A percentile compares a stretch with the other conserved stretches of the same genome.
Conservation (phyloP, 1,140 invertebrate genomes). For the Penaeus indicus region DNA sequence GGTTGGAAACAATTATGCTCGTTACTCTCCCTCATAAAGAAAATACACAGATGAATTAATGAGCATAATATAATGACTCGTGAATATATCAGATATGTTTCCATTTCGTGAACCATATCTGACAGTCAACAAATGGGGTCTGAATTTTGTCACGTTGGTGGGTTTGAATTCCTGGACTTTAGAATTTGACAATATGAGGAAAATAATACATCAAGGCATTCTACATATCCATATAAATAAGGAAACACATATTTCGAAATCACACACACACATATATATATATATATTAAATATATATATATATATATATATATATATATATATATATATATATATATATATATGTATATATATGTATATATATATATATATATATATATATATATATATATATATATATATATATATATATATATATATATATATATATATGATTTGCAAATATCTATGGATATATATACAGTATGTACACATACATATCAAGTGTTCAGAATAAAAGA, state of each 20-base stretch:
- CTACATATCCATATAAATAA: not conserved
- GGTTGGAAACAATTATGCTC: no score
- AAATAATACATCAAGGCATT: not conserved
- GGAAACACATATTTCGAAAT: not conserved
- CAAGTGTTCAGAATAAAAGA: no score
- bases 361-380: not conserved
- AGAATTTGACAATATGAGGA: not conserved
- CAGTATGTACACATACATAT: no score
- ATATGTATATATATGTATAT: not conserved
- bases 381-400: not conserved
- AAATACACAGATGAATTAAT: no score
- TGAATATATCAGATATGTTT: no score
- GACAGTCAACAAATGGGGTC: no score
- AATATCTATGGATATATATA: no score
- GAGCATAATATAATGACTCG: no score
- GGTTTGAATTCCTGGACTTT: not conserved
- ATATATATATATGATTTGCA: not conserved
- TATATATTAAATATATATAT: not conserved
- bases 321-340: not conserved
- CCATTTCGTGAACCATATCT: no score
- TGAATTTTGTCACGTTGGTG: not conserved
- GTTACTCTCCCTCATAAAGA: no score
- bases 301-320: not conserved
- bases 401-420: not conserved
- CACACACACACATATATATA: slow-evolving; percentile 10